phyloP scores from a whole-genome alignment of 1,140 invertebrate genomes.

The Drosophila pectinifera region DNA sequence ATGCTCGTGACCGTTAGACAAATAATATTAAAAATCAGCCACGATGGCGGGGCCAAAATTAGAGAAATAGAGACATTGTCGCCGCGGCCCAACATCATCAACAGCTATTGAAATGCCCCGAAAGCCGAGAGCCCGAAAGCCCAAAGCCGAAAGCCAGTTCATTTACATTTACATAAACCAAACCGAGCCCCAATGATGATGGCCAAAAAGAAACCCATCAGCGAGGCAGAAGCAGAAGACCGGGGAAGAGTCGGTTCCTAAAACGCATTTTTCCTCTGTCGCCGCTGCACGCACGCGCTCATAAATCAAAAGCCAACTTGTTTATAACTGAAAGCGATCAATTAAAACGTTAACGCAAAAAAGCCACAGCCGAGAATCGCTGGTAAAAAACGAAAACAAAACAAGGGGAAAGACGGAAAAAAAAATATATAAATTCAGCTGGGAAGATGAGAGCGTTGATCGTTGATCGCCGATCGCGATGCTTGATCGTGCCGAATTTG shows the following conservation, averaged over 20 bases:
- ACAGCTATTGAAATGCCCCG: slow-evolving; percentile 73
- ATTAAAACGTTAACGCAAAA: slow-evolving; percentile 83
- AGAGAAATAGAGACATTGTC: slow-evolving; percentile 82
- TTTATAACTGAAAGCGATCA: slow-evolving; percentile 83
- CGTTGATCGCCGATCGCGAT: slow-evolving; percentile 52
- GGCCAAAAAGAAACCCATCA: slow-evolving; percentile 51
- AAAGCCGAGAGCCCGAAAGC: slow-evolving; percentile 22
- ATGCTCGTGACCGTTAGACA: slow-evolving; percentile 82
- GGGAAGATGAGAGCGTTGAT: slow-evolving; percentile 64
- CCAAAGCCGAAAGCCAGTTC: slow-evolving; percentile 28
- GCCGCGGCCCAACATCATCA: slow-evolving; percentile 78
- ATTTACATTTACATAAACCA: slow-evolving; percentile 39
- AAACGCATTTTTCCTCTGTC: slow-evolving; percentile 73
- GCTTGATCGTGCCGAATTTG: slow-evolving; percentile 80
- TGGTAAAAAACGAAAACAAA: slow-evolving; percentile 11
- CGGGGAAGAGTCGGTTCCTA: slow-evolving; percentile 50
- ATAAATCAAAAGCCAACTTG: slow-evolving; percentile 81
- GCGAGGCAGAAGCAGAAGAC: slow-evolving; percentile 12
- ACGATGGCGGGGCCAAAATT: slow-evolving; percentile 57
- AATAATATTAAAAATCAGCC: slow-evolving; percentile 80
- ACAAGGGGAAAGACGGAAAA: slow-evolving; percentile 35
- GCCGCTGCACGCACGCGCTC: slow-evolving; percentile 78
- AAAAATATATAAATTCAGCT: slow-evolving; percentile 53
- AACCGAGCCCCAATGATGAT: slow-evolving; percentile 35
- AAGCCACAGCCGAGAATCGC: slow-evolving; percentile 43